Evolutionary conservation across 2,797 vertebrate genomes (phyloP).

Genomic region (Yasuhikotakia modesta): DNA sequence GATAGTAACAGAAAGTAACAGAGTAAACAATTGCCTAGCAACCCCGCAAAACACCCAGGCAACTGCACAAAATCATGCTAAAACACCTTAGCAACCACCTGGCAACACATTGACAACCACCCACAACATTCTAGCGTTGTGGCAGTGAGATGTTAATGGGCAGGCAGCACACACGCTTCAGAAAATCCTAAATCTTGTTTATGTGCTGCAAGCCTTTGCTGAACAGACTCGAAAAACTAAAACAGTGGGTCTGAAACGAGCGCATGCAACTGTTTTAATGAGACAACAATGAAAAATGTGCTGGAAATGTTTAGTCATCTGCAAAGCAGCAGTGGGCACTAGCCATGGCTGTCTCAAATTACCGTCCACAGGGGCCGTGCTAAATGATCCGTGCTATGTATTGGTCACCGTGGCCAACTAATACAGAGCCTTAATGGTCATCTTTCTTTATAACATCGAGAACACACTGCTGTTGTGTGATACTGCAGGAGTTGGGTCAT

Average conservation of each 20-base stretch:
- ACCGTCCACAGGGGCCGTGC: constrained; percentile 1
- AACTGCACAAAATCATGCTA: not conserved
- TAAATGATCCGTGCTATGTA: constrained; percentile 35
- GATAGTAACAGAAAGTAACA: too few species aligned
- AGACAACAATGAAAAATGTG: constrained; percentile 37
- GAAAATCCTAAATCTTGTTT: not conserved
- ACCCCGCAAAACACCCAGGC: not conserved
- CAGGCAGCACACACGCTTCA: not conserved
- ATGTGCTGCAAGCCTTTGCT: not conserved
- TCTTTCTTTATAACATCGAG: constrained; percentile 19
- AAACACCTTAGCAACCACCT: not conserved
- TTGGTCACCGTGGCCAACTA: constrained; percentile 18
- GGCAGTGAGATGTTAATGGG: not conserved
- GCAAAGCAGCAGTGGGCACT: constrained; percentile 25
- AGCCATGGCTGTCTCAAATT: constrained; percentile 21
- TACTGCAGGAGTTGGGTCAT: not conserved
- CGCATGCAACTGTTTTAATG: constrained; percentile 26
- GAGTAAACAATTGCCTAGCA: not conserved
- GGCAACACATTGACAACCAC: constrained; percentile 3
- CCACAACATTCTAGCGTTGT: not conserved
- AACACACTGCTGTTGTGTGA: not conserved
- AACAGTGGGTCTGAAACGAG: constrained; percentile 3
- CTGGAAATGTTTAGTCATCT: constrained; percentile 24
- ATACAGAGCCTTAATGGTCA: constrained; percentile 17
- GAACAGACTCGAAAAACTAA: not conserved